Evolutionary conservation across 2,888 invertebrate species (phyloP).

Genomic region (Dioctria linearis): DNA sequence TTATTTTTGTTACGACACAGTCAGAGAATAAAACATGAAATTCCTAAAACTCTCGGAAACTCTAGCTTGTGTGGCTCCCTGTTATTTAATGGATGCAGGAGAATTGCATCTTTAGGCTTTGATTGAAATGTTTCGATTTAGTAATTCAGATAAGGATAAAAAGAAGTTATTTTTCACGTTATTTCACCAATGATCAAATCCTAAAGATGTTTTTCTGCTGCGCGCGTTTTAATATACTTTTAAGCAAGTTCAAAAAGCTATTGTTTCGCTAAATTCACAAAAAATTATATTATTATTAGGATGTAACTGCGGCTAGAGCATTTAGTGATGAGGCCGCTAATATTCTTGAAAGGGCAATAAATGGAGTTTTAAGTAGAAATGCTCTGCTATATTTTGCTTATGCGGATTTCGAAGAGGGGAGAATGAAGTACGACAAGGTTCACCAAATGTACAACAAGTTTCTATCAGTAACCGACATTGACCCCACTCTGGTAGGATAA

Average conservation of each 20-base stretch:
- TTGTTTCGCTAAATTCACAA: conserved; percentile 39
- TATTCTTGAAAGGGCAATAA: conserved; percentile 95
- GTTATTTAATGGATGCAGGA: conserved; percentile 58
- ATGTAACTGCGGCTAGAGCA: conserved; percentile 91
- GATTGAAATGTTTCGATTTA: not conserved
- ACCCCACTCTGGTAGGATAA: conserved; percentile 89
- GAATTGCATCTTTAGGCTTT: conserved; percentile 57
- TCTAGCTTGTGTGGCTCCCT: conserved; percentile 35
- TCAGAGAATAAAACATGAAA: conserved; percentile 40
- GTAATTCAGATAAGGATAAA: no score
- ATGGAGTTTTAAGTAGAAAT: conserved; percentile 89
- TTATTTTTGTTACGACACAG: conserved; percentile 37
- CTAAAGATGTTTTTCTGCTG: conserved; percentile 65
- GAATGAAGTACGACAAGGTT: conserved; percentile 95
- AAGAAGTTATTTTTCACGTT: not conserved
- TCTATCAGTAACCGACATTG: conserved; percentile 89
- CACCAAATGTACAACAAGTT: conserved; percentile 96
- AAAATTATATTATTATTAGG: conserved; percentile 73
- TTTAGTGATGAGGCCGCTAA: conserved; percentile 96
- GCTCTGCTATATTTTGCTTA: conserved; percentile 97
- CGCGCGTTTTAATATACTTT: conserved; percentile 64
- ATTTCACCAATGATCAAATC: conserved; percentile 62
- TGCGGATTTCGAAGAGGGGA: conserved; percentile 98
- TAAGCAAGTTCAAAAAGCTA: conserved; percentile 26
- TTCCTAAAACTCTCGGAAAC: conserved; percentile 51